These are phyloP conservation scores for Mamestra configurata DNA, from an alignment of 1,140 invertebrate species.

Conservation along the genomic window DNA sequence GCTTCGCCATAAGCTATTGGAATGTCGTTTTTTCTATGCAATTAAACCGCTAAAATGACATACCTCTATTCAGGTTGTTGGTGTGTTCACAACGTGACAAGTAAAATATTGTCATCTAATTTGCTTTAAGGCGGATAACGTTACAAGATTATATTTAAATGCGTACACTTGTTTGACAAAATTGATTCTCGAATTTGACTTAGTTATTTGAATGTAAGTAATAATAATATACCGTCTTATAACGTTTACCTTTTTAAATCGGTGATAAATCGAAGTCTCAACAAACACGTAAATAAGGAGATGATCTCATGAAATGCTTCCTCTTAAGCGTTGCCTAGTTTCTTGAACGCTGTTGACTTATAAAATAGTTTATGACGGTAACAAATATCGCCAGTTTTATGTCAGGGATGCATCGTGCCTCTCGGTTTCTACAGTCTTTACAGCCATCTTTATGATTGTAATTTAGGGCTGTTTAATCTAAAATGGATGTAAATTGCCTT, in stretches of 20 bases:
- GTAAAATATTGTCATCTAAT: conserved; percentile 51
- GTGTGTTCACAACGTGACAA: conserved; percentile 43
- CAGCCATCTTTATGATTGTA: conserved; percentile 52
- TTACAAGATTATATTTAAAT: conserved; percentile 36
- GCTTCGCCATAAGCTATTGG: conserved; percentile 56
- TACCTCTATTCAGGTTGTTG: conserved; percentile 33
- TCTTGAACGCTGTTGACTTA: conserved; percentile 63
- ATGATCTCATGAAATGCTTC: conserved; percentile 57
- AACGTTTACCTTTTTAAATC: conserved; percentile 29
- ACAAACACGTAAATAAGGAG: conserved; percentile 60
- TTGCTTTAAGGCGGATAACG: conserved; percentile 41
- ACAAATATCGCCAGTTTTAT: conserved; percentile 73
- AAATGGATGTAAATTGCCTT: conserved; percentile 58
- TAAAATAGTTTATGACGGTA: conserved; percentile 73
- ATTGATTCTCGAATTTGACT: conserved; percentile 33
- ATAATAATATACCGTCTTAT: conserved; percentile 29
- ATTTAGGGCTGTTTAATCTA: conserved; percentile 63
- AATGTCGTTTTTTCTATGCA: conserved; percentile 60
- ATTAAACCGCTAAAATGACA: conserved; percentile 52
- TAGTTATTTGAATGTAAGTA: background rate
- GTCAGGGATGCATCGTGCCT: conserved; percentile 57
- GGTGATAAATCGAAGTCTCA: conserved; percentile 29
- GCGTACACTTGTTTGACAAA: background rate
- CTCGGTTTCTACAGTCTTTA: conserved; percentile 64
- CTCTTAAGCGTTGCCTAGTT: conserved; percentile 63